A percentile compares a stretch with the other conserved stretches of the same genome.
Conservation (phyloP, 2,888 invertebrate species). For the Mythimna vitellina region DNA sequence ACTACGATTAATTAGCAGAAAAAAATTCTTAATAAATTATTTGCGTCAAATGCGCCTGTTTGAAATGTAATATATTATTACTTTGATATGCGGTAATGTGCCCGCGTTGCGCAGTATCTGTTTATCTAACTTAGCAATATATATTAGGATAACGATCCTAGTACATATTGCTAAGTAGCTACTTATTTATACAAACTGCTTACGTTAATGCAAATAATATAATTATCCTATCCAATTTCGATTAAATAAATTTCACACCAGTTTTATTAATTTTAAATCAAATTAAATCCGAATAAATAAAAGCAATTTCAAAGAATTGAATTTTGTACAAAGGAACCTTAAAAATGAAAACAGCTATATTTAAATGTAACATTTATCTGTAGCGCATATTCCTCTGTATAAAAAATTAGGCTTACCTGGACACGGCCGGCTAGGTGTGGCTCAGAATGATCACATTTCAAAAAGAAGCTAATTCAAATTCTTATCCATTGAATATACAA, state of each 20-base stretch:
- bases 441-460: constrained; percentile 8
- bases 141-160: too few species aligned
- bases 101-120: constrained; percentile 20
- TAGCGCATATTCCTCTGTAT: constrained; percentile 32
- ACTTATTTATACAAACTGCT: constrained; percentile 13
- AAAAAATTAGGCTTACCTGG: constrained; percentile 50
- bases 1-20: constrained; percentile 14
- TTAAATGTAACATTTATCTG: constrained; percentile 28
- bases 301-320: background rate
- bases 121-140: constrained; percentile 37
- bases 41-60: constrained; percentile 39
- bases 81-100: constrained; percentile 47
- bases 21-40: constrained; percentile 30
- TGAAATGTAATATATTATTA: constrained; percentile 31
- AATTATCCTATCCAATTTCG: background rate
- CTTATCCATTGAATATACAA: constrained; percentile 41
- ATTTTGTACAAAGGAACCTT: constrained; percentile 20
- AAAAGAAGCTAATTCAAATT: constrained; percentile 15
- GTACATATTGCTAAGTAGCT: constrained; percentile 17
- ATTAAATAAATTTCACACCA: background rate
- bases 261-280: background rate
- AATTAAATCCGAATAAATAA: background rate
- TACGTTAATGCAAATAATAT: constrained; percentile 16
- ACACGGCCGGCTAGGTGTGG: constrained; percentile 7
- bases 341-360: constrained; percentile 29